Conservation (phyloP, 2,888 invertebrate genomes). For the Piscicola geometra region DNA sequence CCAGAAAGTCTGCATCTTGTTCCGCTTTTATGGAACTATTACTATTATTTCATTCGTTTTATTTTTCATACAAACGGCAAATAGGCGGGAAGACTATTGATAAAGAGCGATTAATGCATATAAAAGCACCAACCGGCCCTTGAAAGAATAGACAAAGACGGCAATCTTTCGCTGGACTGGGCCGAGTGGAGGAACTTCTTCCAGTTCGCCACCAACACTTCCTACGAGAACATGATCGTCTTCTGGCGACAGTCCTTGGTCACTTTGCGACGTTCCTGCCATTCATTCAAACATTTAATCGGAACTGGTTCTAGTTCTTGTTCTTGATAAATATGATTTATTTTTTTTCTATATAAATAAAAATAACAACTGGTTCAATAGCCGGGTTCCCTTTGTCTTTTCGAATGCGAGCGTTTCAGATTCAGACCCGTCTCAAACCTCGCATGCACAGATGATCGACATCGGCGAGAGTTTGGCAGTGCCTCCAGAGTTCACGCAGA, state of each 20-base stretch:
- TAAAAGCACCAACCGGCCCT: too few species aligned
- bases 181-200: constrained; percentile 88
- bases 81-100: too few species aligned
- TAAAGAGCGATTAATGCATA: too few species aligned
- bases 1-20: constrained; percentile 69
- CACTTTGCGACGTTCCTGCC: too few species aligned
- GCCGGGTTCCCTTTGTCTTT: too few species aligned
- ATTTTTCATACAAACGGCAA: not conserved
- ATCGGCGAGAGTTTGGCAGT: constrained; percentile 87
- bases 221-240: constrained; percentile 81
- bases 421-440: too few species aligned
- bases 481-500: constrained; percentile 91
- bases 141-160: constrained; percentile 42
- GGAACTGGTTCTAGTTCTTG: too few species aligned
- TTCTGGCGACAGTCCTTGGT: constrained; percentile 77
- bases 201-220: constrained; percentile 79
- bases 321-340: too few species aligned
- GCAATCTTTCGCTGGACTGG: constrained; percentile 41
- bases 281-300: too few species aligned
- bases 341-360: too few species aligned
- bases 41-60: not conserved
- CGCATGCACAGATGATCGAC: constrained; percentile 44
- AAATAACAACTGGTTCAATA: too few species aligned
- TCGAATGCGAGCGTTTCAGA: too few species aligned
- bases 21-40: not conserved